Conservation (phyloP, 2,113 vertebrate species). For the Ceratotherium simum region DNA sequence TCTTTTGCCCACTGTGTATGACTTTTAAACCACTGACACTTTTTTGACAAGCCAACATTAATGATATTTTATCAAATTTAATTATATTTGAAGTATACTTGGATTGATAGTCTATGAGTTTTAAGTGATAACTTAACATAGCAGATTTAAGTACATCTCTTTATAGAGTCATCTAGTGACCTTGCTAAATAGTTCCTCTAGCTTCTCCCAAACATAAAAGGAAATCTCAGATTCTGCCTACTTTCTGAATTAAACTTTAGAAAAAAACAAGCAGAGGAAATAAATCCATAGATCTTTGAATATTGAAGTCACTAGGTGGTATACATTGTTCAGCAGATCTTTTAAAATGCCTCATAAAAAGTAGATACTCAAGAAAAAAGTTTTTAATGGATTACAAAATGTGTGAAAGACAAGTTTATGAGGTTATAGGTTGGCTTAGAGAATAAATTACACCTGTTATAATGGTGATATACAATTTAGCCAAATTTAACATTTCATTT, state of each 20-base stretch:
- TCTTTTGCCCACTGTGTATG: not conserved
- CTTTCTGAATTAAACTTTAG: not conserved
- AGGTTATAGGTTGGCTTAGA: not conserved
- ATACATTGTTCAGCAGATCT: not conserved
- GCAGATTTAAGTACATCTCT: not conserved
- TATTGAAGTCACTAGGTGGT: not conserved
- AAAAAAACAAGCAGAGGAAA: not conserved
- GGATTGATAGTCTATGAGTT: not conserved
- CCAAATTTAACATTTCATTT: slow-evolving; percentile 3
- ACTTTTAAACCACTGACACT: not conserved
- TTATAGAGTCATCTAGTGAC: not conserved
- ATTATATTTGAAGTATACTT: not conserved
- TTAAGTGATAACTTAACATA: not conserved
- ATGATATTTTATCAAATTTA: not conserved
- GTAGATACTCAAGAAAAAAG: not conserved
- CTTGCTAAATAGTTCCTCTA: not conserved
- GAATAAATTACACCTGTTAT: not conserved
- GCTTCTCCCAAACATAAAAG: not conserved
- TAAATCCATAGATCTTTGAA: not conserved
- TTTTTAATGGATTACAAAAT: not conserved
- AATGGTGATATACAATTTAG: not conserved
- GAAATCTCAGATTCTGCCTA: not conserved
- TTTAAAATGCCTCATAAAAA: not conserved
- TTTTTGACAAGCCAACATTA: not conserved
- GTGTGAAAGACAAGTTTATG: not conserved